Percentiles rank a stretch among this genome's conserved stretches.
Conservation (phyloP, 1,140 invertebrate species). For the Chionoecetes opilio region DNA sequence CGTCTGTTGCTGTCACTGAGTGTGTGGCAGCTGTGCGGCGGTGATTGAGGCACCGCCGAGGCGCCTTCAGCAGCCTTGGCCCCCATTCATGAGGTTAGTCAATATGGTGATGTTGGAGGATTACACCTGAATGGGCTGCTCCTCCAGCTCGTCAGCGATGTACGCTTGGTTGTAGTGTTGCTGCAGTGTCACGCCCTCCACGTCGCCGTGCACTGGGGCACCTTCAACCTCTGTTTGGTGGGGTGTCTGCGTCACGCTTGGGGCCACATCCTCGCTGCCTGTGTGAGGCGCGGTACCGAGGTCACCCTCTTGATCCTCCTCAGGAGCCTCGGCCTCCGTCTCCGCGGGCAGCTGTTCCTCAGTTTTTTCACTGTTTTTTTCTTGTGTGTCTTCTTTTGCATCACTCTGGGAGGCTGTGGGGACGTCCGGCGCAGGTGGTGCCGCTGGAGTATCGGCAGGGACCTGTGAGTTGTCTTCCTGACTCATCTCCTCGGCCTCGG, state of each 20-base stretch:
- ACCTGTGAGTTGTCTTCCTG: neutral
- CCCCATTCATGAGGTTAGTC: too few relatives aligned
- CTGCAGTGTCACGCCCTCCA: neutral
- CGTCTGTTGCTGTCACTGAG: too few relatives aligned
- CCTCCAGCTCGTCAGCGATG: constrained; percentile 4
- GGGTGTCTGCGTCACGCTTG: neutral
- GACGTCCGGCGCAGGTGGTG: neutral
- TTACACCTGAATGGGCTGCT: constrained; percentile 43
- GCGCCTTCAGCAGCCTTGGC: too few relatives aligned
- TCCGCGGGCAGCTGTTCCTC: too few relatives aligned
- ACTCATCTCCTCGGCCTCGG: constrained; percentile 12
- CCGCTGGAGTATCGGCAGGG: neutral
- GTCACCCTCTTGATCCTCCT: neutral
- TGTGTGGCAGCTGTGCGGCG: too few relatives aligned
- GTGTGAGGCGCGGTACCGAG: too few relatives aligned
- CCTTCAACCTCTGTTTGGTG: too few relatives aligned
- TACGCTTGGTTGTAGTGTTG: constrained; percentile 5
- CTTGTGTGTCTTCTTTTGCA: neutral
- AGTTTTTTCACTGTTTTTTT: neutral
- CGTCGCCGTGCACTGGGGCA: neutral
- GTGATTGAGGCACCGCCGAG: too few relatives aligned
- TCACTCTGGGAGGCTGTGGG: neutral
- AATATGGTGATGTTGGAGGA: too few relatives aligned
- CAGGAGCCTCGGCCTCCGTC: neutral
- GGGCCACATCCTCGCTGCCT: neutral